Conservation (phyloP, 23 tunicate genomes). For the Aplidium turbinatum region DNA sequence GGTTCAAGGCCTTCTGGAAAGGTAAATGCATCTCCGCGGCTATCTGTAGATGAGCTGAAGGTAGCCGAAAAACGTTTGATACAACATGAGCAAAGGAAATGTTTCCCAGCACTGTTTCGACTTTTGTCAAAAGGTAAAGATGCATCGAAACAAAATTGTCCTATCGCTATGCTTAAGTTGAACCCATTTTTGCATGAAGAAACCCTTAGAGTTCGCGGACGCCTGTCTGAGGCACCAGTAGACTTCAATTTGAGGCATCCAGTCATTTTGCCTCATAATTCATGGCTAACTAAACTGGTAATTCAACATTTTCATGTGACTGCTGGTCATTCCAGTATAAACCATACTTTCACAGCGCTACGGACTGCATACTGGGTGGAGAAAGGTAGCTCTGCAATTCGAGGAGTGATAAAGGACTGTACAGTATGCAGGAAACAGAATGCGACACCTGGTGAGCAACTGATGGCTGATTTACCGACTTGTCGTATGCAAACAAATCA, state of each 20-base stretch:
- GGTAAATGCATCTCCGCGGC: no score
- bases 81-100: not conserved
- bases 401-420: not conserved
- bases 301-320: not conserved
- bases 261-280: not conserved
- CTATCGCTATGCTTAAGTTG: no score
- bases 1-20: no score
- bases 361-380: not conserved
- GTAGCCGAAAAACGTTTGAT: not conserved
- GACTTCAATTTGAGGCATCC: not conserved
- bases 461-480: conserved; percentile 8
- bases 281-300: not conserved
- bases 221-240: not conserved
- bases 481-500: not conserved
- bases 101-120: not conserved
- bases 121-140: not conserved
- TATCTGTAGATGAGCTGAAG: not conserved
- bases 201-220: not conserved
- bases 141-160: not conserved
- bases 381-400: not conserved
- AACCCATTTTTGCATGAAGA: not conserved
- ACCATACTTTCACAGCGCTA: not conserved
- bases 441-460: not conserved
- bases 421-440: not conserved
- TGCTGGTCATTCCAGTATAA: not conserved